These are phyloP conservation scores for Eupithecia exiguata DNA, from an alignment of 2,888 invertebrate species.

Conservation along the genomic window DNA sequence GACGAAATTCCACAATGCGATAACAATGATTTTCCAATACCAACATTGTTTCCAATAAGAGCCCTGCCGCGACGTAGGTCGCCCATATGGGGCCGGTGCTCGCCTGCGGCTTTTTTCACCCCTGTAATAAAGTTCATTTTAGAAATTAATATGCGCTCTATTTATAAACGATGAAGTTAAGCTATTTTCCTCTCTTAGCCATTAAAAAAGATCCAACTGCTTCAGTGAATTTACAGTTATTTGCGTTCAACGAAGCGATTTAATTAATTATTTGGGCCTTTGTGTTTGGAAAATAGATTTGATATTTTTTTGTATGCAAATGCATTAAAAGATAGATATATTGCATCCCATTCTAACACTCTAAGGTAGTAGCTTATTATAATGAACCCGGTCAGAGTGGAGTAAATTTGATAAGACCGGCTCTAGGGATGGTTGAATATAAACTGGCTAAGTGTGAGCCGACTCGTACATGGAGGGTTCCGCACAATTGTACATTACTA, in stretches of 20 bases:
- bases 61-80: conserved; percentile 35
- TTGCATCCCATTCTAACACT: neutral
- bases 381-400: neutral
- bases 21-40: conserved; percentile 79
- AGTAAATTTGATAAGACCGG: neutral
- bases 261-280: neutral
- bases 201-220: neutral
- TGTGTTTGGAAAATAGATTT: neutral
- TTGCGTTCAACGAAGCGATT: neutral
- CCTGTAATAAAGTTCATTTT: conserved; percentile 13
- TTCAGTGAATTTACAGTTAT: neutral
- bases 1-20: conserved; percentile 67
- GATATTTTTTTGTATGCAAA: neutral
- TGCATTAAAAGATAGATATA: neutral
- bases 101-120: conserved; percentile 2
- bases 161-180: neutral
- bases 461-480: too few relatives aligned
- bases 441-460: too few relatives aligned
- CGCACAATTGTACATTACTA: too few relatives aligned
- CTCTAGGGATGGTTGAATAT: neutral
- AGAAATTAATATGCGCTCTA: neutral
- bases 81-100: conserved; percentile 14
- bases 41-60: conserved; percentile 60
- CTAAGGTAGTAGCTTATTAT: neutral
- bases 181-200: neutral